Evolutionary conservation across 2,797 vertebrate species (phyloP).

Genomic region (Orestias chungarensis): DNA sequence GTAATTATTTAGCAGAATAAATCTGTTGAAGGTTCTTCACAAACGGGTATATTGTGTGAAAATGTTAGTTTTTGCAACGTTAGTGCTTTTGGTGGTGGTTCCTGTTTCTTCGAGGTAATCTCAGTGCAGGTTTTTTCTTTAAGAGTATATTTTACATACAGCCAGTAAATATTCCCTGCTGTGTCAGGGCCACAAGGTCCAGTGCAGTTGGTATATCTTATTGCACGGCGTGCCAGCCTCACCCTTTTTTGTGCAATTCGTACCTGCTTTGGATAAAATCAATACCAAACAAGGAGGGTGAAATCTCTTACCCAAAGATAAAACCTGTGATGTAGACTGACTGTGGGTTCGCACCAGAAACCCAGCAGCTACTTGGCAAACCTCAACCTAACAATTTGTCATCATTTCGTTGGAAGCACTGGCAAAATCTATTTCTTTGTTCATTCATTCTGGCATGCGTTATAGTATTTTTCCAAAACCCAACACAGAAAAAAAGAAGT

Average conservation of each 20-base stretch:
- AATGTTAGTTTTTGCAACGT: not conserved
- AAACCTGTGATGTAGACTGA: no score
- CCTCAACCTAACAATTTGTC: not conserved
- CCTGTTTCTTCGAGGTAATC: not conserved
- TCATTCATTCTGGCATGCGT: no score
- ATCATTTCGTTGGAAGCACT: no score
- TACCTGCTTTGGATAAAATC: constrained; percentile 21
- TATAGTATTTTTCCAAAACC: no score
- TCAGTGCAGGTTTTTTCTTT: constrained; percentile 44
- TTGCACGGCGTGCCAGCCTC: constrained; percentile 42
- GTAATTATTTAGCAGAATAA: not conserved
- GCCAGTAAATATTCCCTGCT: constrained; percentile 60
- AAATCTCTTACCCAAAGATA: not conserved
- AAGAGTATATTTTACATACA: constrained; percentile 37
- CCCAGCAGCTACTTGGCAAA: no score
- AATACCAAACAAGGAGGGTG: not conserved
- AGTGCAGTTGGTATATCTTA: constrained; percentile 73
- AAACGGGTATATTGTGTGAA: not conserved
- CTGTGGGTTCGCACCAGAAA: no score
- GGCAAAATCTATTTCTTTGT: no score
- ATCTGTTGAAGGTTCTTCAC: not conserved
- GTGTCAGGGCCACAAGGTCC: constrained; percentile 74
- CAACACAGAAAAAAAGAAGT: no score
- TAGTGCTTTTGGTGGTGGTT: not conserved
- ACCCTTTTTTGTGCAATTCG: constrained; percentile 13